Percentiles rank a stretch among this genome's conserved stretches.
Conservation (phyloP, 2,888 invertebrate species). For the Margaritifera margaritifera region DNA sequence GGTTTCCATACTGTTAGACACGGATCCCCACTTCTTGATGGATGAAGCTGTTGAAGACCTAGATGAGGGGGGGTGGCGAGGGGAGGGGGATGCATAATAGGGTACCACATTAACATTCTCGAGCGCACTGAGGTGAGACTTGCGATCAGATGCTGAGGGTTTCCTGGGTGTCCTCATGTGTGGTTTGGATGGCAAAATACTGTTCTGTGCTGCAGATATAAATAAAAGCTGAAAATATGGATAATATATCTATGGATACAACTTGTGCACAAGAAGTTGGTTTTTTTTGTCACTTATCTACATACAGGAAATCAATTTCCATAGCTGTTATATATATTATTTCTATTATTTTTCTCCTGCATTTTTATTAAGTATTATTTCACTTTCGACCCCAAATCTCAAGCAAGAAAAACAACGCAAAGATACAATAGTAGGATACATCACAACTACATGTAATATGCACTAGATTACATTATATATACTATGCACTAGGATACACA, state of each 20-base stretch:
- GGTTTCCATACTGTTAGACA: conserved; percentile 41
- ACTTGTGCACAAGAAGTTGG: background rate
- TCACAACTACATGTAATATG: no score
- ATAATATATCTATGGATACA: background rate
- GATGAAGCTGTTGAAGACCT: conserved; percentile 25
- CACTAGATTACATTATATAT: no score
- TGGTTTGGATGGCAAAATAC: conserved; percentile 62
- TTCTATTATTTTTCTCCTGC: no score
- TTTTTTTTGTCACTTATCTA: background rate
- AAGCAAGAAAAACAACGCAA: no score
- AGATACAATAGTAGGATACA: no score
- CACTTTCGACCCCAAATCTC: no score
- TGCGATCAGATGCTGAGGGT: conserved; percentile 18
- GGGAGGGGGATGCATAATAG: conserved; percentile 28
- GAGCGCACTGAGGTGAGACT: conserved; percentile 35
- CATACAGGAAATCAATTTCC: background rate
- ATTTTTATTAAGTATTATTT: no score
- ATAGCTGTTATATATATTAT: no score
- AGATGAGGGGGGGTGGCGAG: conserved; percentile 17
- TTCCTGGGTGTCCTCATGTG: conserved; percentile 26
- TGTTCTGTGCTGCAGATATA: conserved; percentile 49
- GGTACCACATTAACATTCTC: conserved; percentile 48
- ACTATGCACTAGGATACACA: no score
- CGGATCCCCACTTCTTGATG: conserved; percentile 66
- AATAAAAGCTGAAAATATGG: conserved; percentile 5